These are phyloP conservation scores for Rhingia campestris DNA, from an alignment of 2,888 invertebrate genomes.

Conservation along the genomic window DNA sequence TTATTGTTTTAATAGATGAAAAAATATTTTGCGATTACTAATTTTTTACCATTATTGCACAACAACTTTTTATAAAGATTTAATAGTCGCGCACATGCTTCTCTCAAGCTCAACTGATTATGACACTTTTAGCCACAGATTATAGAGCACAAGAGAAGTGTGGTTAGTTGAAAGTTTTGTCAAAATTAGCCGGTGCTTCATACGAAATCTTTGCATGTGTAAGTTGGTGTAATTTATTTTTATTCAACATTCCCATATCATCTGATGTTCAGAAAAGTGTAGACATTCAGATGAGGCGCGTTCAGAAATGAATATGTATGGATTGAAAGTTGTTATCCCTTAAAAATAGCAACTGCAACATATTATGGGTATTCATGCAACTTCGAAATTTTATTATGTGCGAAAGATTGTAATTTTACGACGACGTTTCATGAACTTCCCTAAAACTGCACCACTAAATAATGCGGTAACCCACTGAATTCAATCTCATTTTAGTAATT, in stretches of 20 bases:
- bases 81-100: conserved; percentile 50
- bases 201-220: neutral
- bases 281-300: neutral
- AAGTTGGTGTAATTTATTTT: neutral
- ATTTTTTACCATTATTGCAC: conserved; percentile 30
- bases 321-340: no score
- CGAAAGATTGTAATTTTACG: no score
- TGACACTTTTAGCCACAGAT: conserved; percentile 4
- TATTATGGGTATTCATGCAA: no score
- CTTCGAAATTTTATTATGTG: no score
- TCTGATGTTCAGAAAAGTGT: neutral
- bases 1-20: neutral
- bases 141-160: neutral
- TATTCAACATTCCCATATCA: neutral
- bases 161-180: neutral
- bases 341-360: no score
- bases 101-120: conserved; percentile 13
- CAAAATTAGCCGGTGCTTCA: neutral
- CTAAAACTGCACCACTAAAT: no score
- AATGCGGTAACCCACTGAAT: no score
- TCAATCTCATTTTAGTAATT: no score
- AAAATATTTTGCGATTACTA: neutral
- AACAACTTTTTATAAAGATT: conserved; percentile 21
- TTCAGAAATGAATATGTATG: no score
- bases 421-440: no score